phyloP scores from a whole-genome alignment of 2,888 invertebrate genomes.

The Ceraclea dissimilis region DNA sequence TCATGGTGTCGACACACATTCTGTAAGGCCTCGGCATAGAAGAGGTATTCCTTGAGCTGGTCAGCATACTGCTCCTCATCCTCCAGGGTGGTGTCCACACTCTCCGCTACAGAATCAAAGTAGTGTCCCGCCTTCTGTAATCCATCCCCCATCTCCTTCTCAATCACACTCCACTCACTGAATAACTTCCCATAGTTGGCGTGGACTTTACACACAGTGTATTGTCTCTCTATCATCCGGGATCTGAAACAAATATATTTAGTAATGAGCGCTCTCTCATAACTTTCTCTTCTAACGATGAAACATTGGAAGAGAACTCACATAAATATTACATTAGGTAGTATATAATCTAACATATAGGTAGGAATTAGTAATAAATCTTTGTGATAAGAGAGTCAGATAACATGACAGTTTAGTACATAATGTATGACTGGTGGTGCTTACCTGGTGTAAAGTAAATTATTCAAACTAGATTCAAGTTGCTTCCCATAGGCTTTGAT shows the following conservation, averaged over 20 bases:
- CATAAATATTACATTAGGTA: too few species aligned
- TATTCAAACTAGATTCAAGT: conserved; percentile 55
- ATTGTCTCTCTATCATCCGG: conserved; percentile 67
- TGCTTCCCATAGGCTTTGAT: conserved; percentile 69
- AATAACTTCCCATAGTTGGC: conserved; percentile 75
- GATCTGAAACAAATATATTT: conserved; percentile 43
- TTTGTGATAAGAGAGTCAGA: background rate
- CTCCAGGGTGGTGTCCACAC: conserved; percentile 66
- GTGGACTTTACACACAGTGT: conserved; percentile 71
- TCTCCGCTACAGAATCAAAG: conserved; percentile 62
- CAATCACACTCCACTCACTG: conserved; percentile 79
- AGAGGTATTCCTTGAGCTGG: conserved; percentile 76
- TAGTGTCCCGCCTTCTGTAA: conserved; percentile 62
- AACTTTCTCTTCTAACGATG: too few species aligned
- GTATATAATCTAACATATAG: too few species aligned
- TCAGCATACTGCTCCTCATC: conserved; percentile 78
- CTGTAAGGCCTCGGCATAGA: conserved; percentile 67
- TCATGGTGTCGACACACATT: conserved; percentile 69
- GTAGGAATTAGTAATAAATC: background rate
- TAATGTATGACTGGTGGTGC: too few species aligned
- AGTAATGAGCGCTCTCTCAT: too few species aligned
- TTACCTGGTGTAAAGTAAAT: conserved; percentile 51
- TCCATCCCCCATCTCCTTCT: conserved; percentile 74
- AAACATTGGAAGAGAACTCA: too few species aligned
- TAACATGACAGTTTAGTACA: too few species aligned